Evolutionary conservation across 1,140 invertebrate species (phyloP).

Genomic region (Aradophagus sp.): DNA sequence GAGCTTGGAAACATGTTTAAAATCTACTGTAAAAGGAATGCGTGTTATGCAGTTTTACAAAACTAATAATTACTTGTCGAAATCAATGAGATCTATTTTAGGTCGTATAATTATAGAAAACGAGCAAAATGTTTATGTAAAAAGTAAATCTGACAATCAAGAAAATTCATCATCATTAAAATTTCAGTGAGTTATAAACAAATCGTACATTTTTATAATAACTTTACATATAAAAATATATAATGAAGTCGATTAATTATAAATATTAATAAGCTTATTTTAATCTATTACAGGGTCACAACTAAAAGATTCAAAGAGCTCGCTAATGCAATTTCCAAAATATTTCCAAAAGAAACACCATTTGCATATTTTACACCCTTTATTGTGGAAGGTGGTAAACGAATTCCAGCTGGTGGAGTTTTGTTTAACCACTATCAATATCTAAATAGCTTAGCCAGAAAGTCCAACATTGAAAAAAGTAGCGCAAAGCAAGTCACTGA

Average conservation of each 20-base stretch:
- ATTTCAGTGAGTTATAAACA: neutral
- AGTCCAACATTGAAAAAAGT: neutral
- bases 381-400: slow-evolving; percentile 1
- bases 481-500: neutral
- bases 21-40: neutral
- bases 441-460: neutral
- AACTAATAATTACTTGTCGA: neutral
- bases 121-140: neutral
- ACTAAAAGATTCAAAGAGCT: slow-evolving; percentile 2
- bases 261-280: neutral
- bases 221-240: neutral
- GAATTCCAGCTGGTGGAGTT: slow-evolving; percentile 3
- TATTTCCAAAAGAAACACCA: neutral
- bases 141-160: neutral
- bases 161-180: neutral
- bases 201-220: neutral
- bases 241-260: neutral
- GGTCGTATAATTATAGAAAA: neutral
- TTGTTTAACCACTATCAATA: slow-evolving; percentile 1
- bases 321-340: neutral
- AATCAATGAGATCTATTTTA: slow-evolving; percentile 1
- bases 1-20: neutral
- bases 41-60: slow-evolving; percentile 1
- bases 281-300: neutral
- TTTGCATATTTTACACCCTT: slow-evolving; percentile 1